phyloP scores from a whole-genome alignment of 2,888 invertebrate genomes.

The Proisotoma minuta region DNA sequence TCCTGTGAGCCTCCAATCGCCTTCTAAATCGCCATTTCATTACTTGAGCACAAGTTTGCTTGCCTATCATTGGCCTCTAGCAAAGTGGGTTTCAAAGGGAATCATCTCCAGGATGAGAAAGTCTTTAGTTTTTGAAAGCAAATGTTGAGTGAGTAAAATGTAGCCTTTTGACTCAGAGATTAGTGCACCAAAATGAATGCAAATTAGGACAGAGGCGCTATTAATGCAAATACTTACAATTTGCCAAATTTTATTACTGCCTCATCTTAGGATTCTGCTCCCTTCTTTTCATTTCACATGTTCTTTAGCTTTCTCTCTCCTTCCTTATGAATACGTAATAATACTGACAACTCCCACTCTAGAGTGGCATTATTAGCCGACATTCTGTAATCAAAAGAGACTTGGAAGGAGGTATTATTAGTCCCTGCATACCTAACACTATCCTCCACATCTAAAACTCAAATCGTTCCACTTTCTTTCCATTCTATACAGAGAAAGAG shows the following conservation, averaged over 20 bases:
- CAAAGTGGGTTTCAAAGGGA: not conserved
- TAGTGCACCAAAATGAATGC: conserved; percentile 40
- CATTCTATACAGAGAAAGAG: not conserved
- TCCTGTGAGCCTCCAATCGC: conserved; percentile 2
- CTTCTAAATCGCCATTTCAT: not conserved
- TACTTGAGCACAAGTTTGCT: conserved; percentile 7
- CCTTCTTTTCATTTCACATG: not conserved
- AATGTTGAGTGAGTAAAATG: not conserved
- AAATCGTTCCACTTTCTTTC: not conserved
- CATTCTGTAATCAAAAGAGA: conserved; percentile 1
- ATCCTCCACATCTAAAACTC: not conserved
- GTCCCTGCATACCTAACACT: not conserved
- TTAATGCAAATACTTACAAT: conserved; percentile 43
- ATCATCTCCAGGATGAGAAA: not conserved
- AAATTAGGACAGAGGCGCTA: conserved; percentile 38
- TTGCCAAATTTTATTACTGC: conserved; percentile 37
- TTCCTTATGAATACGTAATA: not conserved
- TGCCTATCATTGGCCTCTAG: not conserved
- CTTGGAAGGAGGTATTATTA: not conserved
- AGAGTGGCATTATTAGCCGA: not conserved
- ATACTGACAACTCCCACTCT: not conserved
- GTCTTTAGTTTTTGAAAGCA: not conserved
- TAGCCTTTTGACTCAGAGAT: conserved; percentile 26
- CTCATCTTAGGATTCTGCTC: not conserved
- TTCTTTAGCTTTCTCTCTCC: not conserved